A percentile compares a stretch with the other conserved stretches of the same genome.
Conservation (phyloP, 2,888 invertebrate genomes). For the Gordius sp. region DNA sequence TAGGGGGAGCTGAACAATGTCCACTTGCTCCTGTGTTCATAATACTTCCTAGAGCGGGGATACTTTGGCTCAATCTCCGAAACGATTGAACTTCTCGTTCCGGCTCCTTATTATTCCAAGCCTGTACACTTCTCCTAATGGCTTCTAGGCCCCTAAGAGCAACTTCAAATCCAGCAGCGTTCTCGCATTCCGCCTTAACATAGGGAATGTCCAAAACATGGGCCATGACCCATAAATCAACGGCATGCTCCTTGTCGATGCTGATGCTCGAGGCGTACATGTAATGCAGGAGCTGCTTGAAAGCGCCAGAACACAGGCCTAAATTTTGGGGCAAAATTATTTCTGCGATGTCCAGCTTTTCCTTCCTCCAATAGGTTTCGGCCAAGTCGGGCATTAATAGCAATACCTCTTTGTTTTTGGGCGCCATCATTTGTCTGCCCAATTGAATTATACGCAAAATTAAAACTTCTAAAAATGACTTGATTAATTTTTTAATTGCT, state of each 20-base stretch:
- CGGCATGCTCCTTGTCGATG: not conserved
- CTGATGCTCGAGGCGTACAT: not conserved
- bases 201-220: not conserved
- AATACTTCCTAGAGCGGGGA: too few relatives aligned
- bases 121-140: not conserved
- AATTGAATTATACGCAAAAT: too few relatives aligned
- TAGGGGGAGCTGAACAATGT: too few relatives aligned
- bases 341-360: not conserved
- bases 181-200: slow-evolving; percentile 2
- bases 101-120: not conserved
- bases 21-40: too few relatives aligned
- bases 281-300: not conserved
- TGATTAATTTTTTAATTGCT: too few relatives aligned
- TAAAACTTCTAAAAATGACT: too few relatives aligned
- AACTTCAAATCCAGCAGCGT: not conserved
- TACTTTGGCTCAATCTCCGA: not conserved
- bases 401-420: not conserved
- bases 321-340: slow-evolving; percentile 1
- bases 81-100: not conserved
- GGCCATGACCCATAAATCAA: slow-evolving; percentile 1
- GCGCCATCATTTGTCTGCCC: not conserved
- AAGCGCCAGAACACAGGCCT: not conserved
- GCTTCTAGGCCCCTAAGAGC: not conserved
- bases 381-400: not conserved
- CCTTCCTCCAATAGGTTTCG: not conserved